These are phyloP conservation scores for Aspiorhynchus laticeps DNA, from an alignment of 2,113 vertebrate genomes.

Conservation along the genomic window DNA sequence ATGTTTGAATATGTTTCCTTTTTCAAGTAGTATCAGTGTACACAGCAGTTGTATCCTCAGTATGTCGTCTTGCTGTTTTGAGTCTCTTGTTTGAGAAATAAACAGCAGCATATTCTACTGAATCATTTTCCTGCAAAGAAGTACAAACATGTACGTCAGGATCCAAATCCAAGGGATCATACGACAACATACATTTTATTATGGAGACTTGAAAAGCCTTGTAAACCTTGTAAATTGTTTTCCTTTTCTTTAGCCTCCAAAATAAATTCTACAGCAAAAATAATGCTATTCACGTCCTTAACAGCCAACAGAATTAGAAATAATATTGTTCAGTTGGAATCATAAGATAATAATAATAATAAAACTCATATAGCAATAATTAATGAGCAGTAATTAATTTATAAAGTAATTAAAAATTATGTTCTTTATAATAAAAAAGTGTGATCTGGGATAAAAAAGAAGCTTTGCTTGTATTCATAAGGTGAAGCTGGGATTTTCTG, in stretches of 20 bases:
- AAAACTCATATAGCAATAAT: no score
- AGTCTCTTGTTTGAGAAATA: conserved; percentile 1
- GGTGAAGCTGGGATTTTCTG: background rate
- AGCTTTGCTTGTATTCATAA: background rate
- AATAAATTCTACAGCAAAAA: background rate
- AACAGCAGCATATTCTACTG: conserved; percentile 23
- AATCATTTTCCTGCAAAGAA: conserved; percentile 15
- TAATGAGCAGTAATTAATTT: no score
- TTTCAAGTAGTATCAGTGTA: background rate
- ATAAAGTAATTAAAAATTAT: background rate
- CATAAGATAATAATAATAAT: background rate
- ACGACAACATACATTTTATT: background rate
- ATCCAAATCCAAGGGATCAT: background rate
- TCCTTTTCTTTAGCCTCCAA: background rate
- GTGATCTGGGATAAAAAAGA: no score
- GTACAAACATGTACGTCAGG: background rate
- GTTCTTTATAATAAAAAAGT: no score
- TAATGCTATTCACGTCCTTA: background rate
- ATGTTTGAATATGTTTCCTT: background rate
- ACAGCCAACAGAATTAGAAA: background rate
- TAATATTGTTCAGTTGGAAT: background rate
- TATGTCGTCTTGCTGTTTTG: background rate
- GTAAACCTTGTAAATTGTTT: background rate
- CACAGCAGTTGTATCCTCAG: background rate
- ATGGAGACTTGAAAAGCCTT: background rate